phyloP scores from a whole-genome alignment of 2,888 invertebrate species.

The Coecobrya sp. region DNA sequence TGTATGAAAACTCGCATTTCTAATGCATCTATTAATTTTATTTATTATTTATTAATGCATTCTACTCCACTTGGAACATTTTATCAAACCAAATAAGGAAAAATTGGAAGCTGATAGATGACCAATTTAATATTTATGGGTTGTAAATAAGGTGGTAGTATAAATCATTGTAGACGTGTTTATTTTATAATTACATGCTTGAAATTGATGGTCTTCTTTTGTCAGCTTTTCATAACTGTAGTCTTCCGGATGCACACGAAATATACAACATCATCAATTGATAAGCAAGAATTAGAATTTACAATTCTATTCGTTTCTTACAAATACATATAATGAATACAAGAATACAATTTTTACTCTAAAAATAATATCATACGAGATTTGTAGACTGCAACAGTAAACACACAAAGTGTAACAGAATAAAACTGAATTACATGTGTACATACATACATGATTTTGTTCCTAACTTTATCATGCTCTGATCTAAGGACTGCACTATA shows the following conservation, averaged over 20 bases:
- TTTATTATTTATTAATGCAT: conserved; percentile 31
- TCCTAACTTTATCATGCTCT: too few species aligned
- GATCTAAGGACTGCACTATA: neutral
- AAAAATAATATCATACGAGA: too few species aligned
- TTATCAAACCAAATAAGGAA: conserved; percentile 20
- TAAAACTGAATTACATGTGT: too few species aligned
- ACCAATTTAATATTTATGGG: neutral
- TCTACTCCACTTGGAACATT: neutral
- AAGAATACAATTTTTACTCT: too few species aligned
- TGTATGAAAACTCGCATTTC: too few species aligned
- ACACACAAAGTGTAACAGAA: too few species aligned
- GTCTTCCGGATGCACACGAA: neutral
- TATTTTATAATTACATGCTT: neutral
- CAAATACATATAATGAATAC: too few species aligned
- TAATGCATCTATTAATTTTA: neutral
- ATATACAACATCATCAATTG: neutral
- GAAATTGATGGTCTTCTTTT: neutral
- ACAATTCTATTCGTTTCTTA: too few species aligned
- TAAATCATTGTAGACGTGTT: conserved; percentile 5
- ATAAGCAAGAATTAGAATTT: too few species aligned
- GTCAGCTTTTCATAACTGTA: neutral
- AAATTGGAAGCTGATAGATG: conserved; percentile 1
- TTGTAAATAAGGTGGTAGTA: neutral
- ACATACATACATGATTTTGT: too few species aligned
- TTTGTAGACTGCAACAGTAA: too few species aligned